Base-by-base conservation (phyloP, 2,797 vertebrate species). In the Cygnus olor region DNA sequence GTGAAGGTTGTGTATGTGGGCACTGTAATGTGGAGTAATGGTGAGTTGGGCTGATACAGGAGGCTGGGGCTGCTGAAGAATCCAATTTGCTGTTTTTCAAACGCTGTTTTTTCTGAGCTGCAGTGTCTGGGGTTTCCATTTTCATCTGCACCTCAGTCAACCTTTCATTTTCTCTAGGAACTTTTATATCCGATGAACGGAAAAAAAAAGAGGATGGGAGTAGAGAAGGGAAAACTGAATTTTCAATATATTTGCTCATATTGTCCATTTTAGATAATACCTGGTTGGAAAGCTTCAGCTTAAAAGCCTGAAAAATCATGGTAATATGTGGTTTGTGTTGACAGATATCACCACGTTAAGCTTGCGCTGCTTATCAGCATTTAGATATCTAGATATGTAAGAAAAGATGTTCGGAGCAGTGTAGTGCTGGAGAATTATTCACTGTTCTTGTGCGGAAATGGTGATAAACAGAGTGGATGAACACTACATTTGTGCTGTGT, bases 401-500 rank as follows among this genome's bases (percentile, higher is more conserved):
- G 27, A n/a, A 10, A 45, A 76, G 36, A 28, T 27, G 28, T 21
- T 74, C 32, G 19, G 74, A 57, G 3, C 9, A 32, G 45, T 17
- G 1, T 13, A 27, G 11, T 14, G 13, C 53, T 27, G 53, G 25
- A 47, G 32, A 79, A 47, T 17, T 14, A 28, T 4, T 61, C 17
- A 3, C 25, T 18, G 9, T 22, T 78, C 25, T 51, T 53, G 17
- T 12, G 61, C 53, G 72, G 72, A 71, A 80, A 58, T 3, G 19
- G 19, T 27, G 45, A 40, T 15, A 49, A 56, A 53, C 11, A 5
- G 22, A 38, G 25, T 5, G 11, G 32, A 51, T 13, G 22, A 49
- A 49, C 21, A 47, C 45, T 47, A 47, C 20, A 21, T 47, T 47
- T 47, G 45, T 47, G 5, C 14, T 53, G 8, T 0, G 0, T 16